Evolutionary conservation across 2,888 invertebrate species (phyloP).

Genomic region (Cartodere bifasciata): DNA sequence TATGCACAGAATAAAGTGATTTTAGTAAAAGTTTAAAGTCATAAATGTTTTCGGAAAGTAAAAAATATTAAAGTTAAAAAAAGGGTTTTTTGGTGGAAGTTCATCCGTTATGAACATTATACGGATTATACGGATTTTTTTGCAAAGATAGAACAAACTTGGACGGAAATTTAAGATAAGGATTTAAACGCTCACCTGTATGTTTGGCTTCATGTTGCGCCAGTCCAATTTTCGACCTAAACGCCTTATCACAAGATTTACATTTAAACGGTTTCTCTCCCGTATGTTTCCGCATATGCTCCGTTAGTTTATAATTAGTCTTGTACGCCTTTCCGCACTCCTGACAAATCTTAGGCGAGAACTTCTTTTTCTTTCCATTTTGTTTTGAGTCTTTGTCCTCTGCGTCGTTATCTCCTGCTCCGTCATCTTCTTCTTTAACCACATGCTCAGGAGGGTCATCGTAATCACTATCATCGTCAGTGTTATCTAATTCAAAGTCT

Average conservation of each 20-base stretch:
- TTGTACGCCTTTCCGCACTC: conserved; percentile 46
- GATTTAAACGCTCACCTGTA: conserved; percentile 34
- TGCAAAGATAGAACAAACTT: too few species aligned
- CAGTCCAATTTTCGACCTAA: conserved; percentile 46
- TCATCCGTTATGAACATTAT: too few species aligned
- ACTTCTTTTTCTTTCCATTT: conserved; percentile 23
- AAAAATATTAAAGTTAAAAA: too few species aligned
- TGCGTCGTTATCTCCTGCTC: conserved; percentile 11
- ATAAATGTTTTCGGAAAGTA: too few species aligned
- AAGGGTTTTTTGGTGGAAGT: too few species aligned
- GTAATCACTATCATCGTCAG: conserved; percentile 18
- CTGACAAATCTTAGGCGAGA: conserved; percentile 39
- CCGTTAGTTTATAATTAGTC: conserved; percentile 46
- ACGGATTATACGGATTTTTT: too few species aligned
- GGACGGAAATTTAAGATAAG: too few species aligned
- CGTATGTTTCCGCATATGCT: conserved; percentile 47
- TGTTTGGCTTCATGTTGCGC: conserved; percentile 48
- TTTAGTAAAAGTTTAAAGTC: too few species aligned
- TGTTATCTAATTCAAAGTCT: too few species aligned
- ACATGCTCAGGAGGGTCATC: conserved; percentile 17
- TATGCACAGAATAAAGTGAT: too few species aligned
- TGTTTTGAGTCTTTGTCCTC: conserved; percentile 9
- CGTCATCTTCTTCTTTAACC: conserved; percentile 15
- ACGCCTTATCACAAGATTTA: conserved; percentile 42
- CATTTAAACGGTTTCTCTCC: conserved; percentile 48